These are phyloP conservation scores for Nematopogon swammerdamellus DNA, from an alignment of 2,888 invertebrate species.

Conservation along the genomic window DNA sequence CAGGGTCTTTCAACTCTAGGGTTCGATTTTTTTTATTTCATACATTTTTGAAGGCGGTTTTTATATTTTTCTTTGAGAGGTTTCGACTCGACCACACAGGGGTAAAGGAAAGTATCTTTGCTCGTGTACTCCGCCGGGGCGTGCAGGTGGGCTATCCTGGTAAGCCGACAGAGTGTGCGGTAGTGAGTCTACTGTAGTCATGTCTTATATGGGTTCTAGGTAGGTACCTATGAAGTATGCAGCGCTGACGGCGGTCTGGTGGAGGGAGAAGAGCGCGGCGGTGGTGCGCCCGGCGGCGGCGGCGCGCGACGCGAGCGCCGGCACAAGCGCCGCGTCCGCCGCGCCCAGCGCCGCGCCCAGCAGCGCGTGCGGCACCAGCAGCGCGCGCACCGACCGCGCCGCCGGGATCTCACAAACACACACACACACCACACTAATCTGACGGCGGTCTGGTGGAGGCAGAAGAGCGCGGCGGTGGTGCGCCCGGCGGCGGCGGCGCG, in stretches of 20 bases:
- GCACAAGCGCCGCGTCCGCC: slow-evolving; percentile 41
- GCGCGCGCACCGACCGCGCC: slow-evolving; percentile 16
- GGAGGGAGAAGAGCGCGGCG: slow-evolving; percentile 38
- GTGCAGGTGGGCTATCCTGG: too few relatives aligned
- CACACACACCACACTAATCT: slow-evolving; percentile 12
- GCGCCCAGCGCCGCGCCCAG: slow-evolving; percentile 39
- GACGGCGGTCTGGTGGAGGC: slow-evolving; percentile 34
- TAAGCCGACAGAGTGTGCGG: too few relatives aligned
- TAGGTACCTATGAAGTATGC: slow-evolving; percentile 35
- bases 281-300: slow-evolving; percentile 20
- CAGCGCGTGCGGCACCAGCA: slow-evolving; percentile 31
- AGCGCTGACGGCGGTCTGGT: slow-evolving; percentile 35
- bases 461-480: slow-evolving; percentile 37
- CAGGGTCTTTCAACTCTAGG: too few relatives aligned
- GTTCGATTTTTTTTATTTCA: too few relatives aligned
- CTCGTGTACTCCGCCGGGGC: too few relatives aligned
- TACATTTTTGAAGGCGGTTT: too few relatives aligned
- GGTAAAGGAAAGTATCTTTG: too few relatives aligned
- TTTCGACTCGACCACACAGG: too few relatives aligned
- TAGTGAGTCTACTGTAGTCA: too few relatives aligned
- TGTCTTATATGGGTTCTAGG: too few relatives aligned
- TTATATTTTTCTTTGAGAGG: too few relatives aligned
- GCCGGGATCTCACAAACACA: slow-evolving; percentile 17
- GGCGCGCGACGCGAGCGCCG: slow-evolving; percentile 25
- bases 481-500: slow-evolving; percentile 27